A percentile compares a stretch with the other conserved stretches of the same genome.
phyloP scores from a whole-genome alignment of 92 coral and sea anemone species.

The Anthopleura xanthogrammica region DNA sequence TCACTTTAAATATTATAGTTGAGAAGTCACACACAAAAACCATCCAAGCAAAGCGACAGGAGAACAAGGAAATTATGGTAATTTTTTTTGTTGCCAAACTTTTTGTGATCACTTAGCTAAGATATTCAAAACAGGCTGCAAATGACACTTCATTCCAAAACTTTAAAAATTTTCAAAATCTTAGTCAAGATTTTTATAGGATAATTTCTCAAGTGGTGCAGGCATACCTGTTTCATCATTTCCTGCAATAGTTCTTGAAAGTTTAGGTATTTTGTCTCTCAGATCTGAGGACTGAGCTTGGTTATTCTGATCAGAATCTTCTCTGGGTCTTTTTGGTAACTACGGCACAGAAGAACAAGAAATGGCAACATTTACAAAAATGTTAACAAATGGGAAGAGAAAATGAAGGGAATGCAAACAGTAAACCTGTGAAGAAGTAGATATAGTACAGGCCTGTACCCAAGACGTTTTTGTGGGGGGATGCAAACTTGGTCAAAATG shows the following conservation, averaged over 20 bases:
- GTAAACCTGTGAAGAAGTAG: too few relatives aligned
- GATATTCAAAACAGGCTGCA: too few relatives aligned
- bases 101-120: too few relatives aligned
- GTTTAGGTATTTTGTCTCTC: conserved; percentile 36
- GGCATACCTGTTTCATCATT: conserved; percentile 16
- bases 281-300: conserved; percentile 13
- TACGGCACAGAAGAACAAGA: conserved; percentile 14
- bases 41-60: too few relatives aligned
- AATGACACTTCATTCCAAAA: not conserved
- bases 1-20: too few relatives aligned
- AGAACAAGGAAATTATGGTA: too few relatives aligned
- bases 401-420: not conserved
- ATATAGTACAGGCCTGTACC: too few relatives aligned
- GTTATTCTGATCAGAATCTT: conserved; percentile 4
- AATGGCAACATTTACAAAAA: not conserved
- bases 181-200: not conserved
- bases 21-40: too few relatives aligned
- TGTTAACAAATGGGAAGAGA: not conserved
- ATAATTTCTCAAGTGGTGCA: not conserved
- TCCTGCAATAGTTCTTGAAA: conserved; percentile 31
- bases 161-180: too few relatives aligned
- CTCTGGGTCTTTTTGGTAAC: conserved; percentile 22
- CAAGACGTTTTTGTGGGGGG: too few relatives aligned
- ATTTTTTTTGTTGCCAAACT: too few relatives aligned
- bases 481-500: too few relatives aligned